phyloP scores from a whole-genome alignment of 2,113 vertebrate genomes.

The Calcarius ornatus region DNA sequence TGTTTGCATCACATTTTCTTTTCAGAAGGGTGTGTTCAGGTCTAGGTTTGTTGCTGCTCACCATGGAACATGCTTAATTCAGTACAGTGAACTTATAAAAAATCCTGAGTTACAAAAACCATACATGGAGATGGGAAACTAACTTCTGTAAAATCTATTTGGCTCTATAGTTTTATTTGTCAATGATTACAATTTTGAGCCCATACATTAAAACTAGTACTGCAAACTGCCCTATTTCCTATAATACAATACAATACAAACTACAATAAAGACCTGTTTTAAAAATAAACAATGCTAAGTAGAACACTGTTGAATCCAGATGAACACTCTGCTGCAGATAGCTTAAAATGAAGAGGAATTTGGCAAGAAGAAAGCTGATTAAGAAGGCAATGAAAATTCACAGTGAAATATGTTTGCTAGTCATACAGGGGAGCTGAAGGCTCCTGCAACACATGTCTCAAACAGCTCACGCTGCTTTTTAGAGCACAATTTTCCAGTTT shows the following conservation, averaged over 20 bases:
- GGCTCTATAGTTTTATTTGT: not conserved
- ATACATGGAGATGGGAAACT: not conserved
- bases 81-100: not conserved
- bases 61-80: not conserved
- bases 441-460: not conserved
- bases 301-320: not conserved
- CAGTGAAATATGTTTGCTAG: not conserved
- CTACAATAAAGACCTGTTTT: not conserved
- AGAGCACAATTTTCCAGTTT: not conserved
- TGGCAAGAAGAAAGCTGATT: not conserved
- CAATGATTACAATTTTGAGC: not conserved
- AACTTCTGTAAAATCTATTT: not conserved
- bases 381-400: not conserved
- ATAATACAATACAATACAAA: not conserved
- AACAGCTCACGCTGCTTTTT: not conserved
- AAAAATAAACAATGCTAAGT: not conserved
- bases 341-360: not conserved
- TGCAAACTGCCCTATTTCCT: not conserved
- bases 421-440: not conserved
- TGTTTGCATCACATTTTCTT: not conserved
- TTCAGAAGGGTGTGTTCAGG: not conserved
- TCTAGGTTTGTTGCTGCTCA: not conserved
- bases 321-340: not conserved
- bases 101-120: not conserved
- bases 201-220: not conserved